Conservation (phyloP, 2,113 vertebrate genomes). For the Sylvietta virens region DNA sequence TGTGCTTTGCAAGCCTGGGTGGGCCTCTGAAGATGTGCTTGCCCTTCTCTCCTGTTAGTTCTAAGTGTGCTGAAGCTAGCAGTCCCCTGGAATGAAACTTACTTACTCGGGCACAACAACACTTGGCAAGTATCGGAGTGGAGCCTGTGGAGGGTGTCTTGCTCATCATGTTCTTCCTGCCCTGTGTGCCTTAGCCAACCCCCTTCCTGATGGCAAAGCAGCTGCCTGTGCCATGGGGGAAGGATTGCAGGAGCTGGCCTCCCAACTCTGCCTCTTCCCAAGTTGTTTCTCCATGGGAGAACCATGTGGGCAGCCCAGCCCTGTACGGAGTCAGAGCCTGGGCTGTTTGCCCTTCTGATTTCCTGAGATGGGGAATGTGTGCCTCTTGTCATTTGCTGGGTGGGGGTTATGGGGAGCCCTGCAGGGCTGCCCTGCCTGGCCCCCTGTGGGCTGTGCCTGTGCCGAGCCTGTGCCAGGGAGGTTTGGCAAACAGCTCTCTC, state of each 20-base stretch:
- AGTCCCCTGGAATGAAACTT: conserved; percentile 1
- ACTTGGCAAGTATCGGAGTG: neutral
- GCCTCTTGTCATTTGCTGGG: neutral
- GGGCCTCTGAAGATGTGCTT: neutral
- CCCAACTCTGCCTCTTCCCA: neutral
- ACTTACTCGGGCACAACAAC: neutral
- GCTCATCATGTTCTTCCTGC: neutral
- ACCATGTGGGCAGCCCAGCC: neutral
- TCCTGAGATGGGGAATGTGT: neutral
- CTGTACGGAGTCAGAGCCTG: neutral
- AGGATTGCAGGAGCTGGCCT: neutral
- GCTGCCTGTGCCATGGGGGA: neutral
- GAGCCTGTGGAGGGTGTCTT: neutral
- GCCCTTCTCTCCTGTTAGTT: neutral
- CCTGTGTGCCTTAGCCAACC: neutral
- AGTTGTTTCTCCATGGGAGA: neutral
- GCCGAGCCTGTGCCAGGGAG: neutral
- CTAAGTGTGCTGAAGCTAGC: neutral
- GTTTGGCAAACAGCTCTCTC: neutral
- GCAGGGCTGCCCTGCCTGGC: neutral
- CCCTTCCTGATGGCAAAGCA: neutral
- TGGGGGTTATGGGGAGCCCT: neutral
- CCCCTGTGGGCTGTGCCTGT: neutral
- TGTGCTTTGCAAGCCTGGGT: neutral
- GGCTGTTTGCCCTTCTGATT: neutral